These are phyloP conservation scores for Troilus luridus DNA, from an alignment of 2,888 invertebrate species.

Conservation along the genomic window DNA sequence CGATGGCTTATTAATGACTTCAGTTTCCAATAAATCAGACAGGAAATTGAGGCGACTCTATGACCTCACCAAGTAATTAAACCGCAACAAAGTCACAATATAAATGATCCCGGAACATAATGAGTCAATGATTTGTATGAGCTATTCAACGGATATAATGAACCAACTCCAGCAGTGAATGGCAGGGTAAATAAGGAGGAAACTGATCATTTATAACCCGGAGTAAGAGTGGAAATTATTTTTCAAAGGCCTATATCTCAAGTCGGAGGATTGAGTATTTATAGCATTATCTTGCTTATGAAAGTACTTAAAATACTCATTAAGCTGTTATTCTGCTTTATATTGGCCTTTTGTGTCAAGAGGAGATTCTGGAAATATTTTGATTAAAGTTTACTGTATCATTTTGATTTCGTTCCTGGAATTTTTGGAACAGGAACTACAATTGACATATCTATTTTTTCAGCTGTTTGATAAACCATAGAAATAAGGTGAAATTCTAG, in stretches of 20 bases:
- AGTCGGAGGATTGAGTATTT: neutral
- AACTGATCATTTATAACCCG: constrained; percentile 30
- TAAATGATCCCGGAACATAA: constrained; percentile 24
- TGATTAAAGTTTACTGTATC: no score
- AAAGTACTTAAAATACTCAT: neutral
- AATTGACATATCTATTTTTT: no score
- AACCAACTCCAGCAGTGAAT: constrained; percentile 27
- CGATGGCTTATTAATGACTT: no score
- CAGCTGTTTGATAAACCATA: no score
- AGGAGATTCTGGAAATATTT: no score
- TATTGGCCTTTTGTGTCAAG: no score
- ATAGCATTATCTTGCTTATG: neutral
- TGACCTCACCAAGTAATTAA: neutral
- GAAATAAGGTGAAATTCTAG: no score
- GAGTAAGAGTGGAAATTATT: neutral
- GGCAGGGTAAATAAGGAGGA: constrained; percentile 16
- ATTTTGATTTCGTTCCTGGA: no score
- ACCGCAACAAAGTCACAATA: neutral
- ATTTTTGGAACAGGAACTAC: no score
- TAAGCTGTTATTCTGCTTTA: neutral
- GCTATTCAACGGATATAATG: constrained; percentile 9
- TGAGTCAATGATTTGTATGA: constrained; percentile 38
- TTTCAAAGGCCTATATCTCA: neutral
- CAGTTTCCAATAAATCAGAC: no score
- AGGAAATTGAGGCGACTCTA: neutral